Evolutionary conservation across 2,888 invertebrate genomes (phyloP).

Genomic region (Sthenelais limicola): DNA sequence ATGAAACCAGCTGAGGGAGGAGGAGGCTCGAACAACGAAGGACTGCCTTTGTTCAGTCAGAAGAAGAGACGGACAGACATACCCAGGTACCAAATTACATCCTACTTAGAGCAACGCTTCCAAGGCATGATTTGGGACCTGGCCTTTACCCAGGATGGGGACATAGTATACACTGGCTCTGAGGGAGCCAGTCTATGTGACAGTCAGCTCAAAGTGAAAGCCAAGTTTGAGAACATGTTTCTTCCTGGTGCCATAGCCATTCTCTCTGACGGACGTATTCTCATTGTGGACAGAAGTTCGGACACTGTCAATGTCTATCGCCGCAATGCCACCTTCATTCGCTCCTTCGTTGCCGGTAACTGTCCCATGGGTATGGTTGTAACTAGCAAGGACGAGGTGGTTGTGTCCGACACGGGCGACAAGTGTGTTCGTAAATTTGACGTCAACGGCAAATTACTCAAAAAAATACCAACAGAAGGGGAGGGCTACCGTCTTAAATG

Average conservation of each 20-base stretch:
- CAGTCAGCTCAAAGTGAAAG: conserved; percentile 35
- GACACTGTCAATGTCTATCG: conserved; percentile 47
- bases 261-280: conserved; percentile 45
- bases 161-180: conserved; percentile 39
- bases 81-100: conserved; percentile 22
- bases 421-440: conserved; percentile 45
- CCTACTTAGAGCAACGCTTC: conserved; percentile 40
- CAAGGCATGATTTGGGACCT: conserved; percentile 49
- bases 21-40: not conserved
- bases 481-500: conserved; percentile 42
- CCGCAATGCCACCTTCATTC: conserved; percentile 43
- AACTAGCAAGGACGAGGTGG: conserved; percentile 41
- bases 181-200: conserved; percentile 46
- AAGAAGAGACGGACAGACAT: conserved; percentile 33
- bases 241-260: conserved; percentile 47
- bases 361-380: conserved; percentile 43
- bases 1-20: not conserved
- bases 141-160: conserved; percentile 33
- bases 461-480: conserved; percentile 18
- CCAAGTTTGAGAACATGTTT: conserved; percentile 44
- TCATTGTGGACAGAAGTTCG: conserved; percentile 43
- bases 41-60: not conserved
- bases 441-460: conserved; percentile 32
- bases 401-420: conserved; percentile 44
- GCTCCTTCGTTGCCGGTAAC: conserved; percentile 41